Evolutionary conservation across 2,113 vertebrate species (phyloP).

Genomic region (Austrofundulus limnaeus): DNA sequence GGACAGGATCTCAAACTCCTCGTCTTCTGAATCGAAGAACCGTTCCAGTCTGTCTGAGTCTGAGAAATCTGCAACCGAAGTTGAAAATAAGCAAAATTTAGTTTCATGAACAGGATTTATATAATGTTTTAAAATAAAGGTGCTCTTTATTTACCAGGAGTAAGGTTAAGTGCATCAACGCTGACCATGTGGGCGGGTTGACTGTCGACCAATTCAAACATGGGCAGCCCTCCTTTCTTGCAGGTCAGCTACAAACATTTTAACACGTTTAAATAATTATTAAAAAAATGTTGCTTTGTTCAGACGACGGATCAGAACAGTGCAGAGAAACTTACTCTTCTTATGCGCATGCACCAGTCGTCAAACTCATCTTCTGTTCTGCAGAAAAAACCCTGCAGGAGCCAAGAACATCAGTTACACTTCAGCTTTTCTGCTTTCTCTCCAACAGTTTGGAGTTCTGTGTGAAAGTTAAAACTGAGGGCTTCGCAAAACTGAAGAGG

Average conservation of each 20-base stretch:
- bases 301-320: background rate
- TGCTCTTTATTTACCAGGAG: constrained; percentile 83
- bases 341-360: constrained; percentile 93
- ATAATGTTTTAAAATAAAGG: background rate
- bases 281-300: background rate
- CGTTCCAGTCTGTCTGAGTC: constrained; percentile 92
- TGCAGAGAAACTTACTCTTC: constrained; percentile 80
- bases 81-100: background rate
- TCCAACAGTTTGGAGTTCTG: background rate
- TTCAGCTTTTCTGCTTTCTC: background rate
- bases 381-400: constrained; percentile 94
- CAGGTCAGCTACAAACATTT: constrained; percentile 81
- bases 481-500: too few relatives aligned
- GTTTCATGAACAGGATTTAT: background rate
- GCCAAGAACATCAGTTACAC: background rate
- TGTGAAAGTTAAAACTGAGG: too few relatives aligned
- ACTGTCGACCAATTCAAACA: constrained; percentile 95
- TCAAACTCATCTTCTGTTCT: constrained; percentile 93
- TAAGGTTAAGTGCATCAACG: constrained; percentile 89
- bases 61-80: constrained; percentile 84
- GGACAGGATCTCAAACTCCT: constrained; percentile 97
- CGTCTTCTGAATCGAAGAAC: constrained; percentile 97
- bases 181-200: constrained; percentile 92
- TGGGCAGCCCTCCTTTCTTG: constrained; percentile 88
- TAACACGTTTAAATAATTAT: background rate